A percentile compares a stretch with the other conserved stretches of the same genome.
These are phyloP conservation scores for Cossypha dichroa DNA, from an alignment of 2,797 vertebrate genomes.

Conservation along the genomic window DNA sequence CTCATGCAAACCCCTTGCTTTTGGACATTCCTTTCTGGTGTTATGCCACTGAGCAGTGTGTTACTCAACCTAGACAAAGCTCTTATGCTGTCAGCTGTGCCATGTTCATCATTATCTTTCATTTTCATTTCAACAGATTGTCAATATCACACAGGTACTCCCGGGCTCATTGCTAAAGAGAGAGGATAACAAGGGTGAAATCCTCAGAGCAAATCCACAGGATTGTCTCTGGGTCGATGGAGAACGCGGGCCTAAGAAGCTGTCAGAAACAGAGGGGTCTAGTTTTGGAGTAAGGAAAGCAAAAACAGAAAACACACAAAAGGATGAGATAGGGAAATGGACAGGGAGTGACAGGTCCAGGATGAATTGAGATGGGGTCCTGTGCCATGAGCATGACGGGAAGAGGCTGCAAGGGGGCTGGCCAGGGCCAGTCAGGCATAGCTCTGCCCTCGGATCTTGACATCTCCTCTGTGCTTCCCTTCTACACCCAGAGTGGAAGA, in stretches of 20 bases:
- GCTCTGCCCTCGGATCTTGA: neutral
- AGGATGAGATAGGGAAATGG: neutral
- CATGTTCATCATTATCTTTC: neutral
- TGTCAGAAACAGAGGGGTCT: neutral
- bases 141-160: neutral
- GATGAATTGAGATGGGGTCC: neutral
- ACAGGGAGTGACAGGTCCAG: neutral
- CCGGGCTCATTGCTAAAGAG: neutral
- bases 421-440: neutral
- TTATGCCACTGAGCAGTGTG: neutral
- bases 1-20: neutral
- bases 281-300: neutral
- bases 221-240: neutral
- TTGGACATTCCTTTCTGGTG: neutral
- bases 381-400: accelerated
- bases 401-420: neutral
- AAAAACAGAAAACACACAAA: neutral
- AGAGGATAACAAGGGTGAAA: neutral
- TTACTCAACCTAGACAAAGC: neutral
- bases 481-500: neutral
- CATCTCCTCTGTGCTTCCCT: neutral
- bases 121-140: constrained; percentile 4
- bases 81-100: neutral
- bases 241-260: accelerated
- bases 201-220: neutral